These are phyloP conservation scores for Caenorhabditis wallacei DNA, from an alignment of 2,888 invertebrate species.

Conservation along the genomic window DNA sequence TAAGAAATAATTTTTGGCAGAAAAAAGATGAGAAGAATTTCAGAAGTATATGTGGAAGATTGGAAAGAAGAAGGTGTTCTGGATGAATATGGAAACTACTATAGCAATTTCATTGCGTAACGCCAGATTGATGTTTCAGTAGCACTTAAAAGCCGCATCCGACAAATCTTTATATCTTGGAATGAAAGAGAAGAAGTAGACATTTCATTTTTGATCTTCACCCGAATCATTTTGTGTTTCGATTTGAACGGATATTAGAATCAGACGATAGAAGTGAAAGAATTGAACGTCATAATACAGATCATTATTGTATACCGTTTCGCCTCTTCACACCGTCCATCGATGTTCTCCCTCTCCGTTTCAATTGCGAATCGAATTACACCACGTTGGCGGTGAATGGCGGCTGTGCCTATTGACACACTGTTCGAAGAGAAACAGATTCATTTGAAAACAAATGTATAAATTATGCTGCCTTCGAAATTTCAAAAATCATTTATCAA, in stretches of 20 bases:
- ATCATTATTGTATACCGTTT: slow-evolving; percentile 63
- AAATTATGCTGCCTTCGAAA: slow-evolving; percentile 6
- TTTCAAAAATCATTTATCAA: background rate
- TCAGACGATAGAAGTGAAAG: slow-evolving; percentile 9
- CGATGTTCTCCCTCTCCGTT: slow-evolving; percentile 22
- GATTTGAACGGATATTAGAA: slow-evolving; percentile 30
- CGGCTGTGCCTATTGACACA: slow-evolving; percentile 51
- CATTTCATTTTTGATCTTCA: slow-evolving; percentile 9
- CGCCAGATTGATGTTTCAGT: slow-evolving; percentile 4
- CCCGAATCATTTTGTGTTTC: background rate
- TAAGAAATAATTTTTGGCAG: too few species aligned
- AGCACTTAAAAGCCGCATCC: slow-evolving; percentile 6
- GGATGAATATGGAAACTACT: background rate
- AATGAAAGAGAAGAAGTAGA: background rate
- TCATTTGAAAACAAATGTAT: background rate
- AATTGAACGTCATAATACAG: slow-evolving; percentile 48
- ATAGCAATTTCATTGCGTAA: slow-evolving; percentile 11
- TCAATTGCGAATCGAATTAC: slow-evolving; percentile 62
- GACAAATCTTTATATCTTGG: background rate
- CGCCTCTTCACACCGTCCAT: slow-evolving; percentile 51
- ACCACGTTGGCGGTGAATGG: slow-evolving; percentile 42
- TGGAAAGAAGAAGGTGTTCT: background rate
- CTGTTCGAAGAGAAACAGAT: background rate
- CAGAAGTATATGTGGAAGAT: background rate
- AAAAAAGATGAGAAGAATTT: too few species aligned